These are phyloP conservation scores for Fistularia tabacaria DNA, from an alignment of 2,797 vertebrate species.

Conservation along the genomic window DNA sequence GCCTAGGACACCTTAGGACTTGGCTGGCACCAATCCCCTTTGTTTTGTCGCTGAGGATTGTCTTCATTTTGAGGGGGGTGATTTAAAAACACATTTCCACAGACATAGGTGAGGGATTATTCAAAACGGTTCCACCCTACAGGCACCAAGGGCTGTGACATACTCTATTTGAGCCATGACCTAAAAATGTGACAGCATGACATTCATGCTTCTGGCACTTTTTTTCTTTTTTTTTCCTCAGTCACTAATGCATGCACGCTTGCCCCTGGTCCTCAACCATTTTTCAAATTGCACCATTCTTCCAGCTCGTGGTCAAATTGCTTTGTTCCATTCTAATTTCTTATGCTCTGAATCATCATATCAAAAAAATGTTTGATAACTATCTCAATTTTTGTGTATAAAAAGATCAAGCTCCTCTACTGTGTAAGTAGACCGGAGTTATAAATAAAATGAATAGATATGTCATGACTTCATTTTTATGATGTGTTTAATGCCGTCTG, in stretches of 20 bases:
- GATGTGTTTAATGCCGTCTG: conserved; percentile 20
- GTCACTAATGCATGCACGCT: conserved; percentile 21
- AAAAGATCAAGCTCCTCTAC: no score
- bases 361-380: conserved; percentile 11
- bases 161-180: conserved; percentile 50
- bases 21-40: conserved; percentile 1
- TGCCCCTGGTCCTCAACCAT: conserved; percentile 12
- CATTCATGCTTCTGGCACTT: conserved; percentile 24
- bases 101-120: background rate
- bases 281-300: conserved; percentile 15
- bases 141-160: conserved; percentile 20
- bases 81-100: no score
- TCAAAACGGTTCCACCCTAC: conserved; percentile 21
- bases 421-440: no score
- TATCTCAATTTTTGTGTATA: conserved; percentile 6
- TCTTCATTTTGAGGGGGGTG: no score
- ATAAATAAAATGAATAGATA: no score
- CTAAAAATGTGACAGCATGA: conserved; percentile 48
- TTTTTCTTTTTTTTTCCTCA: conserved; percentile 1
- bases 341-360: conserved; percentile 17
- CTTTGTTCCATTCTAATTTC: conserved; percentile 25
- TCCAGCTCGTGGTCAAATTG: conserved; percentile 35
- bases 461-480: background rate
- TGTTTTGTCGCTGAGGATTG: no score
- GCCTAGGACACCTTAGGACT: conserved; percentile 9